Conservation (phyloP, 2,797 vertebrate genomes). For the Sitta carolinensis region DNA sequence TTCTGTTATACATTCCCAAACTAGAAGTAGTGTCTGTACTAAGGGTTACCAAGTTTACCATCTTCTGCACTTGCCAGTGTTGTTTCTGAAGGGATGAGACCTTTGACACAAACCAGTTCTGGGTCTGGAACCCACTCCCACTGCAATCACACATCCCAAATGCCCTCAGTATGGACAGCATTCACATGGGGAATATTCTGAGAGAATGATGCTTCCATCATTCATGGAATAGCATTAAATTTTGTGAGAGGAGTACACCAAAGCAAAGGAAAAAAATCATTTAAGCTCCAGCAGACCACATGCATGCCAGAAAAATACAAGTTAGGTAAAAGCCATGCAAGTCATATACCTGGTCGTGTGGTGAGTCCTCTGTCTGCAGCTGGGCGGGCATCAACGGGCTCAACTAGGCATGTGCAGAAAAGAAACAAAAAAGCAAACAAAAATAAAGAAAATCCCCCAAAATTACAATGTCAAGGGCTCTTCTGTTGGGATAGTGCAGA, state of each 20-base stretch:
- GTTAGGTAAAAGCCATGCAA: conserved; percentile 46
- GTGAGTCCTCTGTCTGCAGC: conserved; percentile 91
- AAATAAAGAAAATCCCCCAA: conserved; percentile 55
- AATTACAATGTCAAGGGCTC: conserved; percentile 50
- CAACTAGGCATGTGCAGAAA: conserved; percentile 82
- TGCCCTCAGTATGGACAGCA: accelerated
- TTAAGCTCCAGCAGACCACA: conserved; percentile 11
- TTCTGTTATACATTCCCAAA: background rate
- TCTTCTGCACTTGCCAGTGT: background rate
- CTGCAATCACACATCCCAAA: background rate
- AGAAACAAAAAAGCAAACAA: conserved; percentile 69
- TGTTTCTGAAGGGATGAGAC: background rate
- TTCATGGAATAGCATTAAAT: background rate
- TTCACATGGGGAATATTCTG: background rate
- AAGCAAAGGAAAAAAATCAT: background rate
- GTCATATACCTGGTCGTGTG: conserved; percentile 88
- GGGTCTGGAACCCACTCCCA: background rate
- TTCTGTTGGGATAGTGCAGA: conserved; percentile 36
- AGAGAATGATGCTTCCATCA: background rate
- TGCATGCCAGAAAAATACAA: background rate
- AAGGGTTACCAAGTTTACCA: background rate
- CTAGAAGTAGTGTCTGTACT: background rate
- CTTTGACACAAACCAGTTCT: background rate
- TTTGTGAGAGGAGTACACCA: background rate
- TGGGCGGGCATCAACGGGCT: conserved; percentile 92